Evolutionary conservation across 1,140 invertebrate species (phyloP).

Genomic region (Cyphomyrmex costatus): DNA sequence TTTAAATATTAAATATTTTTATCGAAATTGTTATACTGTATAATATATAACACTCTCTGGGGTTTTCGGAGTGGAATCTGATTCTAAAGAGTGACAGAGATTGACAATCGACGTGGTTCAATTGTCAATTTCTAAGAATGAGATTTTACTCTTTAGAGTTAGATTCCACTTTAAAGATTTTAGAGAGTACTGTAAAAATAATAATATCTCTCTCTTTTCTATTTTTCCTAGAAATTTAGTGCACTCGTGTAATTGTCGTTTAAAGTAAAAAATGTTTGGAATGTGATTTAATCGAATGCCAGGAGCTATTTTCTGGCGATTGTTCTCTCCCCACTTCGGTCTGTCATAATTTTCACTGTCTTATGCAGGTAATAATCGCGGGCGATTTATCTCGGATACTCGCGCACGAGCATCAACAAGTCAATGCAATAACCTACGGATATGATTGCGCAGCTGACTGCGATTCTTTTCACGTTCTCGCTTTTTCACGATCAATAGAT

Average conservation of each 20-base stretch:
- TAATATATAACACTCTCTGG: too few species aligned
- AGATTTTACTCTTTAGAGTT: too few species aligned
- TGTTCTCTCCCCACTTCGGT: slow-evolving; percentile 72
- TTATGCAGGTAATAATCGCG: slow-evolving; percentile 77
- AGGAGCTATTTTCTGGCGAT: slow-evolving; percentile 71
- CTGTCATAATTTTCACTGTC: slow-evolving; percentile 79
- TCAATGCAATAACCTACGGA: slow-evolving; percentile 76
- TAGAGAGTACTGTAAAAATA: not conserved
- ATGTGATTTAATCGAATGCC: slow-evolving; percentile 75
- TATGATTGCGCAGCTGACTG: slow-evolving; percentile 48
- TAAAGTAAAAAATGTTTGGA: slow-evolving; percentile 58
- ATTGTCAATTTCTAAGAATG: too few species aligned
- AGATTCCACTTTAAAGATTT: too few species aligned
- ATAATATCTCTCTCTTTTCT: not conserved
- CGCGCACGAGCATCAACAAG: slow-evolving; percentile 66
- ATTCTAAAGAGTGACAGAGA: too few species aligned
- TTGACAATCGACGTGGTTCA: too few species aligned
- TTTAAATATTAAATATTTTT: not conserved
- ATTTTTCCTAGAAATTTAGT: not conserved
- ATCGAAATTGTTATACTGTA: not conserved
- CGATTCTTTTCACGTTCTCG: slow-evolving; percentile 57
- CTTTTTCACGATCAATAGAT: slow-evolving; percentile 58
- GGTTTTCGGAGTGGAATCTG: too few species aligned
- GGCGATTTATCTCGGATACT: slow-evolving; percentile 73
- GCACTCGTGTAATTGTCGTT: slow-evolving; percentile 7